phyloP scores from a whole-genome alignment of 2,797 vertebrate species.

The Ptychobarbus kaznakovi region DNA sequence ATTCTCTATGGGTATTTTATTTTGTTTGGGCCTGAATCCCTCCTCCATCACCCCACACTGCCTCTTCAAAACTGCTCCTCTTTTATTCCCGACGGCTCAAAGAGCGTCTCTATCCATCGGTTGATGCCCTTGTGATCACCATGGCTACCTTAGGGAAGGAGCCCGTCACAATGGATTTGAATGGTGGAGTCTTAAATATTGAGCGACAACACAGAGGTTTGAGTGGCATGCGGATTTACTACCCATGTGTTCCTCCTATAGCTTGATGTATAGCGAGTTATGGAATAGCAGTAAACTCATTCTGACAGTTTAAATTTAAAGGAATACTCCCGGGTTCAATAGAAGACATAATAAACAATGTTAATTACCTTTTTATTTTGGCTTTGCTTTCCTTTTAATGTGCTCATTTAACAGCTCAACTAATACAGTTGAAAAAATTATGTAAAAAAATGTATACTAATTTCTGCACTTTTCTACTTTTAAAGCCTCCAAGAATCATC shows the following conservation, averaged over 20 bases:
- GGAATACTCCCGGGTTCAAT: background rate
- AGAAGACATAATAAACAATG: background rate
- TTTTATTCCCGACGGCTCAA: conserved; percentile 51
- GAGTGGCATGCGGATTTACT: conserved; percentile 34
- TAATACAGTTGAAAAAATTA: background rate
- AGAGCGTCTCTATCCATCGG: conserved; percentile 59
- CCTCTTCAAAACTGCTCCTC: conserved; percentile 53
- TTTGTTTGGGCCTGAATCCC: conserved; percentile 66
- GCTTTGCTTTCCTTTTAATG: background rate
- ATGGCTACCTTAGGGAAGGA: conserved; percentile 65
- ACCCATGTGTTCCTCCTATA: background rate
- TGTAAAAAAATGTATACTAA: background rate
- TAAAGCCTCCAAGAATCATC: background rate
- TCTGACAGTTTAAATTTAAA: background rate
- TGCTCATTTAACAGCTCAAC: background rate
- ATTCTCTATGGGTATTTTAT: conserved; percentile 67
- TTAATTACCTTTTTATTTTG: background rate
- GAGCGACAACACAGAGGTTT: conserved; percentile 58
- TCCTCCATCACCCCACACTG: conserved; percentile 49
- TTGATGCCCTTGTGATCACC: conserved; percentile 63
- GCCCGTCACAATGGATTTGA: conserved; percentile 47
- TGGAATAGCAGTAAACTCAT: conserved; percentile 3
- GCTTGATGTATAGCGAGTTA: background rate
- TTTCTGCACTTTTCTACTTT: background rate
- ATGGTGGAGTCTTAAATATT: conserved; percentile 59